These are phyloP conservation scores for Entelurus aequoreus DNA, from an alignment of 2,113 vertebrate species.

Conservation along the genomic window DNA sequence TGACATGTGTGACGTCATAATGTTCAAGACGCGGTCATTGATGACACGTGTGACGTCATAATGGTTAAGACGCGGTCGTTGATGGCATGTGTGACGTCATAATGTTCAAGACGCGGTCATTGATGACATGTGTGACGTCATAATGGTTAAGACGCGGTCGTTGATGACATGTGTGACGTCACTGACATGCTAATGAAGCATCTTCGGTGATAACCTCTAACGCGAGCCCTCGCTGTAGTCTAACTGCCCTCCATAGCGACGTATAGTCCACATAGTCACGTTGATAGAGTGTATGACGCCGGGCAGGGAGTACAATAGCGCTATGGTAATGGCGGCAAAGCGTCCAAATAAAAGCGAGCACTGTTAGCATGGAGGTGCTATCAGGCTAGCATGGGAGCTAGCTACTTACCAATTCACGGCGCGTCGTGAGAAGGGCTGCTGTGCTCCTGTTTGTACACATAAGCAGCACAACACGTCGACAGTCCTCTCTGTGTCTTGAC, in stretches of 20 bases:
- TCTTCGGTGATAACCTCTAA: slow-evolving; percentile 31
- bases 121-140: background rate
- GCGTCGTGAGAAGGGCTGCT: slow-evolving; percentile 20
- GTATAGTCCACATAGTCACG: too few relatives aligned
- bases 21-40: too few relatives aligned
- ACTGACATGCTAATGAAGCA: slow-evolving; percentile 50
- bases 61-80: too few relatives aligned
- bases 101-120: too few relatives aligned
- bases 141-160: background rate
- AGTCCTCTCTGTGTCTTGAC: slow-evolving; percentile 50
- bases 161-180: slow-evolving; percentile 9
- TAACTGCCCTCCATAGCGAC: background rate
- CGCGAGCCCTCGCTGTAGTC: slow-evolving; percentile 14
- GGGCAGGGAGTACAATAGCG: background rate
- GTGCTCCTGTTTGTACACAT: slow-evolving; percentile 38
- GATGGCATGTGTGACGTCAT: background rate
- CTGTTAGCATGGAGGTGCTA: slow-evolving; percentile 30
- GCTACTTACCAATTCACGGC: slow-evolving; percentile 59
- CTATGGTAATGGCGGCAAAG: background rate
- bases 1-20: too few relatives aligned
- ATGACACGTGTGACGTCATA: background rate
- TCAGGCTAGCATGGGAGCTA: slow-evolving; percentile 34
- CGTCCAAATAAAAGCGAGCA: slow-evolving; percentile 13
- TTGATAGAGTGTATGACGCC: too few relatives aligned
- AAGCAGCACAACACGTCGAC: slow-evolving; percentile 43